These are phyloP conservation scores for Amia ocellicauda DNA, from an alignment of 2,113 vertebrate genomes.

Conservation along the genomic window DNA sequence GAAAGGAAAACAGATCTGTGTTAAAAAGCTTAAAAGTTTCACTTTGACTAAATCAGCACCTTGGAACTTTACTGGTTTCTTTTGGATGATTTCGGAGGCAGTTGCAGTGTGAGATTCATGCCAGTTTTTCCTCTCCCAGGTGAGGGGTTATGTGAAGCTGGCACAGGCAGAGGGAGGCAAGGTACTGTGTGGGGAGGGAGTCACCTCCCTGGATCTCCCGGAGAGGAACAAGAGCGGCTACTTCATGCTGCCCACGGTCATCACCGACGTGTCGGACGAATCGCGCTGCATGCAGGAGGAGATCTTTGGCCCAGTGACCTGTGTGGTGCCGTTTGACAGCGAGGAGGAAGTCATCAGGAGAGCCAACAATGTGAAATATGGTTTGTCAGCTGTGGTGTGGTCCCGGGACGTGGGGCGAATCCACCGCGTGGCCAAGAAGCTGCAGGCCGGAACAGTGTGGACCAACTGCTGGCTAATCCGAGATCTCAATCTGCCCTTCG, in stretches of 20 bases:
- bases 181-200: constrained; percentile 86
- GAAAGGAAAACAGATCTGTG: too few relatives aligned
- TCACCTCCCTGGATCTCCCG: constrained; percentile 73
- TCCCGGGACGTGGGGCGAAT: constrained; percentile 75
- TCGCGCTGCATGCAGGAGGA: constrained; percentile 93
- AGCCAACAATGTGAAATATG: constrained; percentile 84
- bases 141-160: constrained; percentile 75
- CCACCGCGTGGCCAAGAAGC: constrained; percentile 75
- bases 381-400: constrained; percentile 86
- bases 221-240: constrained; percentile 72
- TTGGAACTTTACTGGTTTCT: too few relatives aligned
- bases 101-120: too few relatives aligned
- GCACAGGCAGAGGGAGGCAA: constrained; percentile 77
- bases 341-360: constrained; percentile 85
- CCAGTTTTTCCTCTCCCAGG: constrained; percentile 57
- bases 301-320: constrained; percentile 94
- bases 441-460: constrained; percentile 90
- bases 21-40: too few relatives aligned
- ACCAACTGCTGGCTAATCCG: constrained; percentile 95
- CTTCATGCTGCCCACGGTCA: constrained; percentile 87
- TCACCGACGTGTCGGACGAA: constrained; percentile 73
- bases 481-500: constrained; percentile 93
- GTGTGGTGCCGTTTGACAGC: constrained; percentile 79
- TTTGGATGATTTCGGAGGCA: too few relatives aligned
- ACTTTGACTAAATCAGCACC: too few relatives aligned